Conservation (phyloP, 2,888 invertebrate species). For the Acanthosoma haemorrhoidale region DNA sequence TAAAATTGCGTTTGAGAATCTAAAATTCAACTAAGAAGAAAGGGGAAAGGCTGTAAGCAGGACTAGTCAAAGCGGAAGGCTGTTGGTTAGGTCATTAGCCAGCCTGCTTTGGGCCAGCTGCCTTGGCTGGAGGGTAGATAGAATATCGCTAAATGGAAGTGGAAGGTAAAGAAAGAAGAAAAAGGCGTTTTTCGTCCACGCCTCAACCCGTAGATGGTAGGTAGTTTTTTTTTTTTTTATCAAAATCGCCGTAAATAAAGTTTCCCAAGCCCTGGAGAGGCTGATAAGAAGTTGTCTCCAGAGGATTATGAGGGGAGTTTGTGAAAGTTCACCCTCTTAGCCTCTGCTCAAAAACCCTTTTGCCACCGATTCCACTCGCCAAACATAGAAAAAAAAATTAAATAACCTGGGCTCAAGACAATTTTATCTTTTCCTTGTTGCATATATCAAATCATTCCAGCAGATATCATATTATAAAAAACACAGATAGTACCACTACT, state of each 20-base stretch:
- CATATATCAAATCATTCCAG: background rate
- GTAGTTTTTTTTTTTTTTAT: constrained; percentile 14
- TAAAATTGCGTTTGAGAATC: too few species aligned
- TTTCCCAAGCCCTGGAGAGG: constrained; percentile 8
- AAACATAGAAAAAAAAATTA: background rate
- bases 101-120: background rate
- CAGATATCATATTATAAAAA: too few species aligned
- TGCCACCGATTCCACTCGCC: background rate
- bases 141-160: background rate
- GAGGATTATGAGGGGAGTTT: constrained; percentile 12
- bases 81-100: too few species aligned
- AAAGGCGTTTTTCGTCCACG: too few species aligned
- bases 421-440: background rate
- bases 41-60: too few species aligned
- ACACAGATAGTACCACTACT: too few species aligned
- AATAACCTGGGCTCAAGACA: background rate
- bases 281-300: constrained; percentile 14
- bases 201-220: background rate
- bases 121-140: background rate
- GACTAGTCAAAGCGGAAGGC: too few species aligned
- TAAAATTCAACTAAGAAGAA: too few species aligned
- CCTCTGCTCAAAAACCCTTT: constrained; percentile 2
- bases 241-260: constrained; percentile 10
- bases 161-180: constrained; percentile 1
- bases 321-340: constrained; percentile 10